Percentiles rank a stretch among this genome's conserved stretches.
Evolutionary conservation across 2,888 invertebrate genomes (phyloP).

Genomic region (Pantelozetes paolii): DNA sequence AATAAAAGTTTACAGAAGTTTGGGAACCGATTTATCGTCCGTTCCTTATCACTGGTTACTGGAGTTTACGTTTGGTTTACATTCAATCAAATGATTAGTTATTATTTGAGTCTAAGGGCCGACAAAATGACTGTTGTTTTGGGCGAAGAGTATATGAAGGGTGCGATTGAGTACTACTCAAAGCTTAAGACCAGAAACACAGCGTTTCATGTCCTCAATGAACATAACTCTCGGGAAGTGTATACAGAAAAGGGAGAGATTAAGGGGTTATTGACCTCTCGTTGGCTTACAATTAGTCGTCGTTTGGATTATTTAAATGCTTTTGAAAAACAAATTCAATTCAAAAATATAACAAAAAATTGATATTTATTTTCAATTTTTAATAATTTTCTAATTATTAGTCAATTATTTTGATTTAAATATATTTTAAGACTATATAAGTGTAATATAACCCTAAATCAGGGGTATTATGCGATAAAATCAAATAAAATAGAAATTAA

Average conservation of each 20-base stretch:
- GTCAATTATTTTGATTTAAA: too few species aligned
- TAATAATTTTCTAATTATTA: too few species aligned
- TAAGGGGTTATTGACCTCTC: too few species aligned
- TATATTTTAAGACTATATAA: too few species aligned
- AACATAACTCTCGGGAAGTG: conserved; percentile 58
- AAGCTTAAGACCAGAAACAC: conserved; percentile 68
- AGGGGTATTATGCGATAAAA: too few species aligned
- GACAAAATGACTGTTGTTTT: conserved; percentile 63
- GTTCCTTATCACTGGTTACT: not conserved
- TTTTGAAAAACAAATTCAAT: too few species aligned
- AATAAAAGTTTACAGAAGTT: not conserved
- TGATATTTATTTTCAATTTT: too few species aligned
- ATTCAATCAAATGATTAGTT: conserved; percentile 53
- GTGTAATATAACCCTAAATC: too few species aligned
- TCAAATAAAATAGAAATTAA: too few species aligned
- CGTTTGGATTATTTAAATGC: too few species aligned
- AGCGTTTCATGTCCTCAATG: conserved; percentile 65
- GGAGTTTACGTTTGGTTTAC: not conserved
- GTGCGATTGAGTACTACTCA: conserved; percentile 70
- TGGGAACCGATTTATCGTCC: not conserved
- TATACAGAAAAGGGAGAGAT: conserved; percentile 13
- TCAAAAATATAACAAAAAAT: too few species aligned
- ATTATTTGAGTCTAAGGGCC: conserved; percentile 56
- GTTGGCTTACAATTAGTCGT: too few species aligned
- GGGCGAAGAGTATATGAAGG: conserved; percentile 63